A percentile compares a stretch with the other conserved stretches of the same genome.
These are phyloP conservation scores for Montipora efflorescens DNA, from an alignment of 64 coral and sea anemone species.

Conservation along the genomic window DNA sequence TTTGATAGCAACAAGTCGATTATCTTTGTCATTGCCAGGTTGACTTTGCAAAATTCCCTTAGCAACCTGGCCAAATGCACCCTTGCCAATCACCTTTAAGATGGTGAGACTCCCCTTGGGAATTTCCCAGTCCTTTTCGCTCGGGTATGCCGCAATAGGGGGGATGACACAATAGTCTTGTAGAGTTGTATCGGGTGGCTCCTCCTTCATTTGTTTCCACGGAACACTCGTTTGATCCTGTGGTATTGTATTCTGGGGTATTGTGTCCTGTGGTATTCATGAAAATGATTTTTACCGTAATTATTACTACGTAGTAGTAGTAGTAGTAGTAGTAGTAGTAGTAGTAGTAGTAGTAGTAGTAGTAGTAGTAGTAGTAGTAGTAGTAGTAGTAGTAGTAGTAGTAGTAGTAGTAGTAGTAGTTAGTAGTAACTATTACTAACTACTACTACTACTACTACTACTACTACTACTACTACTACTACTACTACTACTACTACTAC, in stretches of 20 bases:
- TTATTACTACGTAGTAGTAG: too few relatives aligned
- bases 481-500: too few relatives aligned
- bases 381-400: too few relatives aligned
- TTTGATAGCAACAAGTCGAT: conserved; percentile 56
- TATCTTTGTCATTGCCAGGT: conserved; percentile 8
- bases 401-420: too few relatives aligned
- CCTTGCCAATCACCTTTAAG: conserved; percentile 71
- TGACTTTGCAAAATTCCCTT: neutral
- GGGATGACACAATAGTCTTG: conserved; percentile 55
- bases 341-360: too few relatives aligned
- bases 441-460: too few relatives aligned
- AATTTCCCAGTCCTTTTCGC: conserved; percentile 40
- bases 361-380: too few relatives aligned
- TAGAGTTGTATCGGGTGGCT: neutral
- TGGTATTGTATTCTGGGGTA: too few relatives aligned
- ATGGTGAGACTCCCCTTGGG: conserved; percentile 26
- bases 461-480: too few relatives aligned
- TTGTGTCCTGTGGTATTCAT: neutral
- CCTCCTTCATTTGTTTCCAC: neutral
- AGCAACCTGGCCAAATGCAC: conserved; percentile 70
- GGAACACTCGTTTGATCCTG: neutral
- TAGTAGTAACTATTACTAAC: too few relatives aligned
- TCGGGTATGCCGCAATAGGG: conserved; percentile 6
- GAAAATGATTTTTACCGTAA: neutral
- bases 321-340: too few relatives aligned